Conservation (phyloP, 2,113 vertebrate genomes). For the Hemibagrus wyckioides region DNA sequence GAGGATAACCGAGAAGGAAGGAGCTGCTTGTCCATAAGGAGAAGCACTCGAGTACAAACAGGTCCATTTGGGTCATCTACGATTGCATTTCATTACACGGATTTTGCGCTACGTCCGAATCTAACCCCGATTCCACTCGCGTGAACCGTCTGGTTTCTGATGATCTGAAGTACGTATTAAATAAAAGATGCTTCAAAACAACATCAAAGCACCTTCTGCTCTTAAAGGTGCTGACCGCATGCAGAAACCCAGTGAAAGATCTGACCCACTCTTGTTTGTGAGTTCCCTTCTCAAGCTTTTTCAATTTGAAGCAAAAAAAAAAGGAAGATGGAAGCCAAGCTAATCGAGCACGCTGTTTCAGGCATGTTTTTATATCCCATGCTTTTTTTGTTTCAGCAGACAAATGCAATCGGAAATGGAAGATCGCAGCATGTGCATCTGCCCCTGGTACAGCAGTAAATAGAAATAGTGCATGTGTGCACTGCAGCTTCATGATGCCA, state of each 20-base stretch:
- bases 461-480: conserved; percentile 55
- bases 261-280: not conserved
- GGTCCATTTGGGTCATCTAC: conserved; percentile 12
- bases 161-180: conserved; percentile 25
- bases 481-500: conserved; percentile 50
- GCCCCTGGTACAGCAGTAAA: conserved; percentile 52
- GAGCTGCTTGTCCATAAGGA: not conserved
- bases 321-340: not conserved
- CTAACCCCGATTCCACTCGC: not conserved
- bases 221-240: conserved; percentile 41
- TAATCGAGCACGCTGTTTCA: conserved; percentile 23
- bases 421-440: conserved; percentile 35
- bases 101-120: not conserved
- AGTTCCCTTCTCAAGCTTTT: not conserved
- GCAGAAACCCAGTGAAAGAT: not conserved
- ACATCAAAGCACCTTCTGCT: conserved; percentile 48
- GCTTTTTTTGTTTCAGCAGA: not conserved
- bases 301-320: not conserved
- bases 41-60: no score
- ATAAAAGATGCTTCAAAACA: conserved; percentile 50
- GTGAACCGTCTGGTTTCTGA: conserved; percentile 22
- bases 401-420: conserved; percentile 35
- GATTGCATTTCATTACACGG: conserved; percentile 36
- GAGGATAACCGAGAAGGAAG: conserved; percentile 1
- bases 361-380: conserved; percentile 48